Evolutionary conservation across 2,888 invertebrate genomes (phyloP).

Genomic region (Pyrgus malvae): DNA sequence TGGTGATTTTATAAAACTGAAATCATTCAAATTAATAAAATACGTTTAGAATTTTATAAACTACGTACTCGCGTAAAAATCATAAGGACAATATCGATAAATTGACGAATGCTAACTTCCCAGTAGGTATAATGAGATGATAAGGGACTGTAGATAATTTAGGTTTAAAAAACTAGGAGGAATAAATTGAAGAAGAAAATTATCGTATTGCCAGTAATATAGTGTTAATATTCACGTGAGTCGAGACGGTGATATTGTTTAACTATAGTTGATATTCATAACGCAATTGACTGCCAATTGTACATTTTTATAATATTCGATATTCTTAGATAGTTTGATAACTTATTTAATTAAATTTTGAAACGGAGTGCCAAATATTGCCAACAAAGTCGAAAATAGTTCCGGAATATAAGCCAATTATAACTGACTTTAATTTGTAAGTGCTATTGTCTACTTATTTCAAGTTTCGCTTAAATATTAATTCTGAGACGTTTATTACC

Average conservation of each 20-base stretch:
- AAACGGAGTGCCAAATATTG: conserved; percentile 70
- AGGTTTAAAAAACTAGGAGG: conserved; percentile 59
- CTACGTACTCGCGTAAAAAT: conserved; percentile 79
- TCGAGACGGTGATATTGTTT: conserved; percentile 72
- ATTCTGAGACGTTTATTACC: conserved; percentile 55
- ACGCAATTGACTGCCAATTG: conserved; percentile 81
- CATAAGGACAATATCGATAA: conserved; percentile 80
- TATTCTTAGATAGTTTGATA: conserved; percentile 76
- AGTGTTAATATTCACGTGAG: conserved; percentile 50
- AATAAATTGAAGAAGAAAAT: conserved; percentile 51
- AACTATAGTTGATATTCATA: conserved; percentile 62
- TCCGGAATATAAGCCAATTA: conserved; percentile 45
- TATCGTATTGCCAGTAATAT: conserved; percentile 65
- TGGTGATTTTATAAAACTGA: conserved; percentile 58
- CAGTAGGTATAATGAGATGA: conserved; percentile 59
- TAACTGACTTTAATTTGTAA: conserved; percentile 48
- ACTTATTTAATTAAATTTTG: conserved; percentile 73
- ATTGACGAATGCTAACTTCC: conserved; percentile 71
- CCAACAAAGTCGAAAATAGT: conserved; percentile 43
- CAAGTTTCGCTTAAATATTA: conserved; percentile 41
- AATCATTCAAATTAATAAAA: conserved; percentile 41
- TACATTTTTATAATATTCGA: conserved; percentile 73
- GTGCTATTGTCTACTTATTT: conserved; percentile 38
- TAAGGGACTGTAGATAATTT: conserved; percentile 71
- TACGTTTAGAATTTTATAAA: conserved; percentile 76